These are phyloP conservation scores for Megalops cyprinoides DNA, from an alignment of 2,797 vertebrate genomes.

Conservation along the genomic window DNA sequence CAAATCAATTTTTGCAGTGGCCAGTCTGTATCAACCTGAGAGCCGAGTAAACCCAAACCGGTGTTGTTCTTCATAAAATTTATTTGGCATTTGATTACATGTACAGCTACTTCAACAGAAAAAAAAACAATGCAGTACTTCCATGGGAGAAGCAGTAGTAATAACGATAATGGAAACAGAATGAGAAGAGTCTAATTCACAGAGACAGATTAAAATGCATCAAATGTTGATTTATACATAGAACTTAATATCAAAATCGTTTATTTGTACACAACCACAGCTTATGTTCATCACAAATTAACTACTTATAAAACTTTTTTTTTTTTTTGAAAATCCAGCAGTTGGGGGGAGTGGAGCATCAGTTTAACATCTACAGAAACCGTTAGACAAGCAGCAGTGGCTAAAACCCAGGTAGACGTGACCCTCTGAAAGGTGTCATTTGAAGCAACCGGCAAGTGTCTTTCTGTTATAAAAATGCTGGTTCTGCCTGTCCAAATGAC, in stretches of 20 bases:
- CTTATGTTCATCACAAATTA: slow-evolving; percentile 67
- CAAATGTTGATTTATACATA: slow-evolving; percentile 71
- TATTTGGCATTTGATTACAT: slow-evolving; percentile 95
- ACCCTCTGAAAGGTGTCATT: neutral
- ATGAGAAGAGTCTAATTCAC: slow-evolving; percentile 55
- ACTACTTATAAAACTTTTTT: slow-evolving; percentile 44
- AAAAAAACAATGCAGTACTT: slow-evolving; percentile 65
- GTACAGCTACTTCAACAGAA: slow-evolving; percentile 86
- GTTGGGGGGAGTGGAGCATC: slow-evolving; percentile 30
- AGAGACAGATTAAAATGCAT: slow-evolving; percentile 74
- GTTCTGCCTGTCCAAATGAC: slow-evolving; percentile 62
- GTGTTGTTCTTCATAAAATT: slow-evolving; percentile 77
- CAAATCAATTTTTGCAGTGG: too few species aligned
- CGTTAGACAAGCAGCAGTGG: neutral
- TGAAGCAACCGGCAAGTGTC: neutral
- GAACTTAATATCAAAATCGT: slow-evolving; percentile 59
- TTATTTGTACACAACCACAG: slow-evolving; percentile 67
- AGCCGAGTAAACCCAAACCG: slow-evolving; percentile 30
- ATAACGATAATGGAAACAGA: slow-evolving; percentile 66
- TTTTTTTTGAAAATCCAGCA: slow-evolving; percentile 41
- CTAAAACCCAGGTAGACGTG: neutral
- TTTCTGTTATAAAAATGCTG: neutral
- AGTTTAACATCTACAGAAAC: neutral
- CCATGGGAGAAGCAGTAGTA: slow-evolving; percentile 69
- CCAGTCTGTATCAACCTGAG: neutral